Evolutionary conservation across 2,113 vertebrate species (phyloP).

Genomic region (Sorex araneus): DNA sequence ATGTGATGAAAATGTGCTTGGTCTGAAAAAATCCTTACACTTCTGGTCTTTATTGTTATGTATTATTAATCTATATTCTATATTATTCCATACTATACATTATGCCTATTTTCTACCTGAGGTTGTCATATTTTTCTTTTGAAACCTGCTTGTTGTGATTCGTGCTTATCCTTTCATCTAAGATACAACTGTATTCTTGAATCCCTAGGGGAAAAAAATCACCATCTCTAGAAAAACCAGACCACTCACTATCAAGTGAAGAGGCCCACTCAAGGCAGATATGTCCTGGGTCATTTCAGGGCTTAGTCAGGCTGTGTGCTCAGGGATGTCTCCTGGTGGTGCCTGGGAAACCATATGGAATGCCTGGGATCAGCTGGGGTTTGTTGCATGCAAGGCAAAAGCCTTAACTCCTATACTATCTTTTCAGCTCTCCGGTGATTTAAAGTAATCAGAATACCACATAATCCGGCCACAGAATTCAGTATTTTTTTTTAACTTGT

Average conservation of each 20-base stretch:
- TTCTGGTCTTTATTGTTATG: no score
- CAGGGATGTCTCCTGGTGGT: no score
- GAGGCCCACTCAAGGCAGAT: not conserved
- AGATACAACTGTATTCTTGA: not conserved
- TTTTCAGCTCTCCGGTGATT: no score
- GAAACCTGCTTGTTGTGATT: not conserved
- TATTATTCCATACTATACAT: fast-evolving
- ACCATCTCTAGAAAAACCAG: not conserved
- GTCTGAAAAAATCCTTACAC: not conserved
- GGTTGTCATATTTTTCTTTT: not conserved
- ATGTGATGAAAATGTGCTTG: not conserved
- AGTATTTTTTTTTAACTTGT: not conserved
- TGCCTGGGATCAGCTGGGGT: no score
- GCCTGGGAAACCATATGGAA: no score
- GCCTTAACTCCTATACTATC: no score
- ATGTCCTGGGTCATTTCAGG: not conserved
- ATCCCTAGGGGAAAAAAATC: not conserved
- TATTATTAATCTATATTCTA: no score
- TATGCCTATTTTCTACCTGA: not conserved
- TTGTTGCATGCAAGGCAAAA: no score
- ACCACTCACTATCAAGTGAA: not conserved
- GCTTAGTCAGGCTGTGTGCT: no score
- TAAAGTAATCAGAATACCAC: fast-evolving
- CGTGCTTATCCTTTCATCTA: not conserved
- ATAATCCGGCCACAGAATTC: no score